Percentiles rank a stretch among this genome's conserved stretches.
Evolutionary conservation across 2,797 vertebrate species (phyloP).

Genomic region (Gallinago stenura): DNA sequence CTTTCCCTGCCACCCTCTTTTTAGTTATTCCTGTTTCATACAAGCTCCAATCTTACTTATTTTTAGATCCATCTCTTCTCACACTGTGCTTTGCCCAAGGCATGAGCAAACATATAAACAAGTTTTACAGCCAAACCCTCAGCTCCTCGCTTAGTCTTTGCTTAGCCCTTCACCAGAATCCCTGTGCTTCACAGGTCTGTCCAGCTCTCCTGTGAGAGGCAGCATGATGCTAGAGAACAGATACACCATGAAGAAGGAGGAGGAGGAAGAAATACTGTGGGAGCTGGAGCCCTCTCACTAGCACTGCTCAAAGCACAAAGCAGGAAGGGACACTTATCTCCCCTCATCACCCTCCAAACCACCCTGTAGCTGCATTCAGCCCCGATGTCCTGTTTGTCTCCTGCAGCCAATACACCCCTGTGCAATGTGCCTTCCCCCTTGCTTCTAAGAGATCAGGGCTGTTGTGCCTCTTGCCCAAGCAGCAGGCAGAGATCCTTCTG

Average conservation of each 20-base stretch:
- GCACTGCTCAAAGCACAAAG: neutral
- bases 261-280: neutral
- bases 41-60: neutral
- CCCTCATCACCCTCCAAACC: neutral
- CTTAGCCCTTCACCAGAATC: neutral
- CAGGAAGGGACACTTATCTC: neutral
- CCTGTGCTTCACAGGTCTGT: neutral
- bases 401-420: rapidly evolving
- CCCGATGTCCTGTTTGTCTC: neutral
- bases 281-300: neutral
- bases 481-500: neutral
- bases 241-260: neutral
- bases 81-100: neutral
- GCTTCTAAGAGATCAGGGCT: neutral
- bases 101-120: constrained; percentile 25
- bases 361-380: neutral
- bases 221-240: neutral
- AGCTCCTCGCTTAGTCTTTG: neutral
- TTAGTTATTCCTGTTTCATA: neutral
- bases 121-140: neutral
- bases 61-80: constrained; percentile 34
- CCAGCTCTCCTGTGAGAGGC: neutral
- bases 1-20: constrained; percentile 1
- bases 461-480: neutral
- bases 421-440: neutral